Evolutionary conservation across 2,888 invertebrate genomes (phyloP).

Genomic region (Drosophila seclusa): DNA sequence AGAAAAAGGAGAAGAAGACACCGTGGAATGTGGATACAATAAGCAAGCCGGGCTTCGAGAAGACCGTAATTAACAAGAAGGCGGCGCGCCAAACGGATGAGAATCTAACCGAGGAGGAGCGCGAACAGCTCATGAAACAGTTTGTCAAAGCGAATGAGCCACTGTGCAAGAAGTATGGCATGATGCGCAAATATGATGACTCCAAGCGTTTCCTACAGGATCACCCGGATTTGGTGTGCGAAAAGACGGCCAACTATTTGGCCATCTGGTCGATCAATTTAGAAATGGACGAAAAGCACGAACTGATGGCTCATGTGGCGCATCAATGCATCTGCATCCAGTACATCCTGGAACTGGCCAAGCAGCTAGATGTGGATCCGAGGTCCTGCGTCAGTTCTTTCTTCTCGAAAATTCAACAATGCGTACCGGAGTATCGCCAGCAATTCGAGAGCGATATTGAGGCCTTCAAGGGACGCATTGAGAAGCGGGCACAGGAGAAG

Average conservation of each 20-base stretch:
- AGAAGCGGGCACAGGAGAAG: constrained; percentile 92
- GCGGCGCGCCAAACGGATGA: constrained; percentile 87
- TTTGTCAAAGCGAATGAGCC: constrained; percentile 97
- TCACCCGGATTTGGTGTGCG: constrained; percentile 94
- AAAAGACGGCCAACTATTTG: constrained; percentile 98
- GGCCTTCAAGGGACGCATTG: constrained; percentile 94
- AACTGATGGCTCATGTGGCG: constrained; percentile 97
- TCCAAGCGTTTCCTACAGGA: constrained; percentile 93
- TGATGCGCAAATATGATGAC: constrained; percentile 96
- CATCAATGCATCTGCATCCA: constrained; percentile 99
- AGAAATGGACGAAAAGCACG: constrained; percentile 98
- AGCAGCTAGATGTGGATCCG: constrained; percentile 96
- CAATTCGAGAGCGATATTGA: constrained; percentile 97
- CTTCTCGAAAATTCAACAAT: constrained; percentile 95
- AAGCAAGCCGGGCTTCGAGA: constrained; percentile 97
- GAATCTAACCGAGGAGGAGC: constrained; percentile 94
- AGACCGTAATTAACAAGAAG: constrained; percentile 96
- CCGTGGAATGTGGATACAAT: constrained; percentile 99
- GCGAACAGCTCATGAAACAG: constrained; percentile 91
- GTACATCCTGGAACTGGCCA: constrained; percentile 98
- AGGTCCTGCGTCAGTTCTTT: constrained; percentile 95
- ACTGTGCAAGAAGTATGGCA: constrained; percentile 95
- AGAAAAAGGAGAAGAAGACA: constrained; percentile 92
- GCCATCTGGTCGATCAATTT: constrained; percentile 99
- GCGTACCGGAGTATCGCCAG: constrained; percentile 92